Evolutionary conservation across 2,797 vertebrate genomes (phyloP), one percentile per base, ranked within the genome.

Genomic region (Rallus crepitans): DNA sequence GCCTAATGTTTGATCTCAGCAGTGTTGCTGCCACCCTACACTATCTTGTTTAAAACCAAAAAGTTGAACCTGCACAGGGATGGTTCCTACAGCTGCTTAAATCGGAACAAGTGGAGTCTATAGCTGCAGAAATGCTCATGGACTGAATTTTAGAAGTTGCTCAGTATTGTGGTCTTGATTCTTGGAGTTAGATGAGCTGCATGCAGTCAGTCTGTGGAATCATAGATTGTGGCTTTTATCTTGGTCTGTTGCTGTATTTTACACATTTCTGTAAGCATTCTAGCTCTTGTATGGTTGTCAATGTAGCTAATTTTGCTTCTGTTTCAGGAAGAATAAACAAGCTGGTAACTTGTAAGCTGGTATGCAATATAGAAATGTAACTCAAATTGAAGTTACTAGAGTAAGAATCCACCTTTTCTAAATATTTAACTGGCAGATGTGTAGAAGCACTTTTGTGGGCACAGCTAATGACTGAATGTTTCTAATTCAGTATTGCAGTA

Each of bases 31-130:
- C 60, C 3, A 7, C 48, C 13, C 6, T 40, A 5, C 16, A 24
- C 13, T 14, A 1, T 16, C 2, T 50, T 1, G 2, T 11, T 31
- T 64, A 11, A 6, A 23, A 69, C 28, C 2, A 24, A 5, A 19
- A 65, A 35, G 14, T 71, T 45, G 37, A 71, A 23, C 9, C 11
- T 87, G 12, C 8, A 4, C 28, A 6, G 16, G 10, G 39, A 3
- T 84, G 48, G 11, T 83, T 65, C 6, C 11, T 80, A 1, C 4
- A 42, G 48, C 40, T 72, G 48, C 30, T 87, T 50, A 47, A 53
- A 13, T 52, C 9, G 12, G 20, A 68, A 65, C 7, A 21, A 50
- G 9, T n/a, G 25, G 31, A 53, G 31, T 64, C 18, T 59, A 6
- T 45, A 30, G 48, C 33, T 91, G 56, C 39, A 37, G 21, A 47